A percentile compares a stretch with the other conserved stretches of the same genome.
phyloP scores from a whole-genome alignment of 2,888 invertebrate genomes.

The Leucophenga montana region DNA sequence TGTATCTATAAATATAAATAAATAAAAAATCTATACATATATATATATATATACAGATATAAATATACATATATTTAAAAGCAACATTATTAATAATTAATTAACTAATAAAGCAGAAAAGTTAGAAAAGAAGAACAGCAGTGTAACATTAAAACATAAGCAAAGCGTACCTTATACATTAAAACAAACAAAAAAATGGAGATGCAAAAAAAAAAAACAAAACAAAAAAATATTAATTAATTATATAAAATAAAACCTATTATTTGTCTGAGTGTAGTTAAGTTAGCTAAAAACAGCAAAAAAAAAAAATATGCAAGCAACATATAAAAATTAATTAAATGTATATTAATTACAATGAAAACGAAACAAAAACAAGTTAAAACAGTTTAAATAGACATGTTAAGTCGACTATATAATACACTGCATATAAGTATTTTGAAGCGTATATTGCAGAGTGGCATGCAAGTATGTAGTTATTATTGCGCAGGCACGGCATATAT shows the following conservation, averaged over 20 bases:
- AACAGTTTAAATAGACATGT: too few relatives aligned
- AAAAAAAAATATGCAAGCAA: slow-evolving; percentile 33
- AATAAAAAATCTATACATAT: slow-evolving; percentile 30
- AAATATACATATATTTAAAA: slow-evolving; percentile 31
- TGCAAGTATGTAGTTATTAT: too few relatives aligned
- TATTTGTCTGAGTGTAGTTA: slow-evolving; percentile 38
- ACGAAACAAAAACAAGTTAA: slow-evolving; percentile 56
- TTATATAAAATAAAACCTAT: slow-evolving; percentile 11
- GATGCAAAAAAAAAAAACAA: slow-evolving; percentile 16
- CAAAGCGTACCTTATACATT: slow-evolving; percentile 55
- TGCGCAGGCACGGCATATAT: too few relatives aligned
- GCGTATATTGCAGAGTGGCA: too few relatives aligned
- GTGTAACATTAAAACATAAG: slow-evolving; percentile 50
- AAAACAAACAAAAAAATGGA: slow-evolving; percentile 29
- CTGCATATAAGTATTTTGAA: too few relatives aligned
- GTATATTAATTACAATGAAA: slow-evolving; percentile 45
- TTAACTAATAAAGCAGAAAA: slow-evolving; percentile 25
- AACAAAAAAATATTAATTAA: slow-evolving; percentile 3
- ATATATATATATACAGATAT: slow-evolving; percentile 27
- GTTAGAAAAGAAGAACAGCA: slow-evolving; percentile 19
- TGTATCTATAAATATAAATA: slow-evolving; percentile 14
- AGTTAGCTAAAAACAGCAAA: slow-evolving; percentile 37
- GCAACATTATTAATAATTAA: slow-evolving; percentile 37
- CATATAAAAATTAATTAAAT: background rate
- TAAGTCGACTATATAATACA: too few relatives aligned